These are phyloP conservation scores for Perca schrenkii DNA, from an alignment of 2,113 vertebrate species.

Conservation along the genomic window DNA sequence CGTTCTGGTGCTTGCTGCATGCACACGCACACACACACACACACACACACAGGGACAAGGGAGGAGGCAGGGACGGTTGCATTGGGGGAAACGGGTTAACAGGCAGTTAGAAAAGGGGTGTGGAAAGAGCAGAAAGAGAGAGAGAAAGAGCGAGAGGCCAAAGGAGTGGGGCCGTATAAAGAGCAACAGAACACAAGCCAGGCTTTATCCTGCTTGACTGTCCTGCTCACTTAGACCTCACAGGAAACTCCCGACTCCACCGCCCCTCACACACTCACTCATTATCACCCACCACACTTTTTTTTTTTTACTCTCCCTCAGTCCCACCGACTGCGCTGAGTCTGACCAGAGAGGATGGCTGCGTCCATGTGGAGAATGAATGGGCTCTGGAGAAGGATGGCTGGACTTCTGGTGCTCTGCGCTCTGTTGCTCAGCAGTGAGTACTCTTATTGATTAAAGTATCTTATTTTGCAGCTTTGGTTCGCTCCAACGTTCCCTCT, in stretches of 20 bases:
- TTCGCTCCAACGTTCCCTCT: not conserved
- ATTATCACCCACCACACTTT: slow-evolving; percentile 46
- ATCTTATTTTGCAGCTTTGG: not conserved
- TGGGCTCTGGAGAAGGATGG: slow-evolving; percentile 74
- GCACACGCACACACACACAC: slow-evolving; percentile 27
- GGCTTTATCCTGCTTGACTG: slow-evolving; percentile 80
- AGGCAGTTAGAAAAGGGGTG: slow-evolving; percentile 77
- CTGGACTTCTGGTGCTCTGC: slow-evolving; percentile 68
- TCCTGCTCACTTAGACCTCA: slow-evolving; percentile 76
- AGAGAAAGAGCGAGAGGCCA: slow-evolving; percentile 55
- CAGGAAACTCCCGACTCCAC: slow-evolving; percentile 74
- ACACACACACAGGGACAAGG: slow-evolving; percentile 29
- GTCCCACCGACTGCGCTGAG: slow-evolving; percentile 36
- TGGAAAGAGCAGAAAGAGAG: slow-evolving; percentile 53
- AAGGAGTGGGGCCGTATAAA: slow-evolving; percentile 81
- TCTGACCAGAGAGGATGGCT: slow-evolving; percentile 69
- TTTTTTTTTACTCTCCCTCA: slow-evolving; percentile 39
- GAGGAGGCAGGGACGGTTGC: slow-evolving; percentile 53
- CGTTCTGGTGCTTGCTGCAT: slow-evolving; percentile 5
- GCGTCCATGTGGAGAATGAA: slow-evolving; percentile 80
- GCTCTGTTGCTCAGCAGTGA: slow-evolving; percentile 79
- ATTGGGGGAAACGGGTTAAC: slow-evolving; percentile 61
- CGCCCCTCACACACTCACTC: slow-evolving; percentile 27
- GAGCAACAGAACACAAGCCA: slow-evolving; percentile 75
- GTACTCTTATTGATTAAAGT: slow-evolving; percentile 53